phyloP scores from a whole-genome alignment of 2,113 vertebrate species.

The Tinamus guttatus region DNA sequence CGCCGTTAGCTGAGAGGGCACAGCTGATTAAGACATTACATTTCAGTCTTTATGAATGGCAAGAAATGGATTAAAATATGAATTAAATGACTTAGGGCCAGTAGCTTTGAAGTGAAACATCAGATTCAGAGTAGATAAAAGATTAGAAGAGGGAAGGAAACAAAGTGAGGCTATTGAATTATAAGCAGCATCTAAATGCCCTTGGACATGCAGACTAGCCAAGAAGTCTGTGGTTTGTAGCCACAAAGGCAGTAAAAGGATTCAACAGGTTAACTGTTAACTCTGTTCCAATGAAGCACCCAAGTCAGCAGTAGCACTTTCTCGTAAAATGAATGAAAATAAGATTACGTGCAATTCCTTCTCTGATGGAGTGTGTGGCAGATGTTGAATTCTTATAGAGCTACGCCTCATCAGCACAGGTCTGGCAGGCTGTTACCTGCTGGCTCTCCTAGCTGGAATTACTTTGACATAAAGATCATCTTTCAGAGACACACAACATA shows the following conservation, averaged over 20 bases:
- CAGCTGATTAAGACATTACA: conserved; percentile 32
- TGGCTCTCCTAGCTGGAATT: neutral
- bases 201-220: neutral
- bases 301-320: conserved; percentile 2
- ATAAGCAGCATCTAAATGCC: neutral
- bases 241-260: conserved; percentile 46
- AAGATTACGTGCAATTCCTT: neutral
- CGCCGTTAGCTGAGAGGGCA: neutral
- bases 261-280: conserved; percentile 49
- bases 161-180: neutral
- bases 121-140: conserved; percentile 8
- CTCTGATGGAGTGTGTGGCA: neutral
- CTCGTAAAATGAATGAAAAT: conserved; percentile 32
- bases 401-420: neutral
- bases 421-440: neutral
- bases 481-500: neutral
- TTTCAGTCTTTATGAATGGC: conserved; percentile 4
- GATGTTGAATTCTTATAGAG: neutral
- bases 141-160: neutral
- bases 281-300: conserved; percentile 3
- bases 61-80: conserved; percentile 50
- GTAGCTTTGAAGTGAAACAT: conserved; percentile 50
- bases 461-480: neutral
- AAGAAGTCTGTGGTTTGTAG: neutral
- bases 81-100: neutral